phyloP scores from a whole-genome alignment of 2,113 vertebrate genomes.

The Lophius piscatorius region DNA sequence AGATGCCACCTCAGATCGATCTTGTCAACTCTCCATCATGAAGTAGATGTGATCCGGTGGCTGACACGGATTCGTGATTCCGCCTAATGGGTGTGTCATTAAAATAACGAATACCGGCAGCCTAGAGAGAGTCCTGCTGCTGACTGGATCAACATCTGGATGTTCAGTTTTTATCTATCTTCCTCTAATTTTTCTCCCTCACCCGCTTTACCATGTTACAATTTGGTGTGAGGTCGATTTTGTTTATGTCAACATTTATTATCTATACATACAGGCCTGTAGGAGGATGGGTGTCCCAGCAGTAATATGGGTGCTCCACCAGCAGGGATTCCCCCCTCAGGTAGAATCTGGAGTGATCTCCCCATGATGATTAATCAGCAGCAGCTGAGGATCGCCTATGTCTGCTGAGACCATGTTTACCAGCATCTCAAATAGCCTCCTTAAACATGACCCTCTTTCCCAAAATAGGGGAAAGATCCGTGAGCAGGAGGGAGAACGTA shows the following conservation, averaged over 20 bases:
- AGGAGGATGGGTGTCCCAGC: too few species aligned
- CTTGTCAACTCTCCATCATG: slow-evolving; percentile 2
- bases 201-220: too few species aligned
- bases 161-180: not conserved
- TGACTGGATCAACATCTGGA: slow-evolving; percentile 51
- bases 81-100: slow-evolving; percentile 63
- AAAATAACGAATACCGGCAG: slow-evolving; percentile 16
- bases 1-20: too few species aligned
- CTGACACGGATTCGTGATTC: slow-evolving; percentile 55
- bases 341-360: slow-evolving; percentile 39
- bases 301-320: slow-evolving; percentile 38
- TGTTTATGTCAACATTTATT: too few species aligned
- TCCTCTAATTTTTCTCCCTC: too few species aligned
- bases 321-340: slow-evolving; percentile 62
- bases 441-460: slow-evolving; percentile 80
- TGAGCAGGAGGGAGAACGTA: too few species aligned
- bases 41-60: slow-evolving; percentile 37
- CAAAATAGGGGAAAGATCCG: slow-evolving; percentile 79
- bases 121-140: not conserved
- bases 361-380: slow-evolving; percentile 81
- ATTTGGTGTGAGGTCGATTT: too few species aligned
- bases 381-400: slow-evolving; percentile 88
- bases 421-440: slow-evolving; percentile 86
- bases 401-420: slow-evolving; percentile 87
- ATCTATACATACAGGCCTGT: too few species aligned